Percentiles rank a stretch among this genome's conserved stretches.
Conservation (phyloP, 30 jellyfish, hydroid and myxozoan species). For the Clytia hemisphaerica region DNA sequence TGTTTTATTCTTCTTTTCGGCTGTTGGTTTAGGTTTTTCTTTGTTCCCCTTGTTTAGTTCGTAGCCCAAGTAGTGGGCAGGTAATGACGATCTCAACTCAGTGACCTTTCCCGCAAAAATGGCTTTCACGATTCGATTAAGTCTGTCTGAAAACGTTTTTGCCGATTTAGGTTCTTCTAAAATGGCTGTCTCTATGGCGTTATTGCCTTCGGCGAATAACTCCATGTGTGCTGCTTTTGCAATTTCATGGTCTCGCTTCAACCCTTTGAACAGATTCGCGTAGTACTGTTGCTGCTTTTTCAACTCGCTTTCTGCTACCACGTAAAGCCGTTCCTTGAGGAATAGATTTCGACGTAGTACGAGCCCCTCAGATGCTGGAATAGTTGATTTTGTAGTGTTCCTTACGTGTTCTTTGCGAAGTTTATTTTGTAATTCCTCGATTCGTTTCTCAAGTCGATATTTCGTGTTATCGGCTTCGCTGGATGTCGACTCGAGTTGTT, state of each 20-base stretch:
- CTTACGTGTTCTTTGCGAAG: background rate
- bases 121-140: background rate
- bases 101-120: background rate
- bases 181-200: constrained; percentile 11
- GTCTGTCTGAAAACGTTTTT: background rate
- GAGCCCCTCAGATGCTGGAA: background rate
- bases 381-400: background rate
- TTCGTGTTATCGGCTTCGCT: constrained; percentile 4
- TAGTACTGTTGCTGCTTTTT: constrained; percentile 23
- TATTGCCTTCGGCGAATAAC: background rate
- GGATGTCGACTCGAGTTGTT: background rate
- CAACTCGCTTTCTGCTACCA: constrained; percentile 26
- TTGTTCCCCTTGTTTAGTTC: background rate
- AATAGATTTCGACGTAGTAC: background rate
- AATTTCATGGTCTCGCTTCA: constrained; percentile 4
- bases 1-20: background rate
- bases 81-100: background rate
- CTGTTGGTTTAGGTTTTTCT: background rate
- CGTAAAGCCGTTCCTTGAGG: constrained; percentile 10
- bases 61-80: background rate
- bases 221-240: background rate
- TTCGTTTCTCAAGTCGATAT: background rate
- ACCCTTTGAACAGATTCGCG: constrained; percentile 17
- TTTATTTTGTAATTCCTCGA: background rate
- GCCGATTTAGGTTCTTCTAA: too few relatives aligned